Evolutionary conservation across 1,140 invertebrate genomes (phyloP).

Genomic region (Chrysomallon squamiferum): DNA sequence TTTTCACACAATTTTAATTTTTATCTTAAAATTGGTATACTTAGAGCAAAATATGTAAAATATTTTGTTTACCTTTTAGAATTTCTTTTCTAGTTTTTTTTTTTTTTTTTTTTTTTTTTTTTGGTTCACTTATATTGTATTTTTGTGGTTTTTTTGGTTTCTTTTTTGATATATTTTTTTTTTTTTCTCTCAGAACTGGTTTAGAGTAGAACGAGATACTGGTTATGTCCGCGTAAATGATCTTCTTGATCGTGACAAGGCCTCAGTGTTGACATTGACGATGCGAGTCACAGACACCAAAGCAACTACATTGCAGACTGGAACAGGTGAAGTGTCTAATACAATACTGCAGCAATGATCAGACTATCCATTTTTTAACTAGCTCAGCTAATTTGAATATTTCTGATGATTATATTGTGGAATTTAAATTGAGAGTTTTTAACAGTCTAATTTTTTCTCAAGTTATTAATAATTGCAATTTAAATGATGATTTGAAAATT

Average conservation of each 20-base stretch:
- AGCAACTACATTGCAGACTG: constrained; percentile 78
- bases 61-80: no score
- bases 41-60: no score
- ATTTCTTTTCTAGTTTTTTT: no score
- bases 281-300: constrained; percentile 79
- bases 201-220: constrained; percentile 65
- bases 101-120: no score
- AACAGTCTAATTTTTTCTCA: no score
- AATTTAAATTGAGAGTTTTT: no score
- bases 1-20: no score
- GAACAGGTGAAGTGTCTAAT: constrained; percentile 66
- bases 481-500: no score
- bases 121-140: no score
- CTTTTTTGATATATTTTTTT: constrained; percentile 1
- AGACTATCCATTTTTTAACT: not conserved
- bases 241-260: constrained; percentile 73
- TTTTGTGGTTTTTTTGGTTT: no score
- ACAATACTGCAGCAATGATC: not conserved
- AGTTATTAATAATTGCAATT: no score
- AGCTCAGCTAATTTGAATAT: not conserved
- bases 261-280: constrained; percentile 77
- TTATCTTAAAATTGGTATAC: no score
- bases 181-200: constrained; percentile 33
- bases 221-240: constrained; percentile 78
- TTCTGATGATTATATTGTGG: not conserved